A percentile compares a stretch with the other conserved stretches of the same genome.
These are phyloP conservation scores for Scrobipalpa atriplicella DNA, from an alignment of 2,888 invertebrate species.

Conservation along the genomic window DNA sequence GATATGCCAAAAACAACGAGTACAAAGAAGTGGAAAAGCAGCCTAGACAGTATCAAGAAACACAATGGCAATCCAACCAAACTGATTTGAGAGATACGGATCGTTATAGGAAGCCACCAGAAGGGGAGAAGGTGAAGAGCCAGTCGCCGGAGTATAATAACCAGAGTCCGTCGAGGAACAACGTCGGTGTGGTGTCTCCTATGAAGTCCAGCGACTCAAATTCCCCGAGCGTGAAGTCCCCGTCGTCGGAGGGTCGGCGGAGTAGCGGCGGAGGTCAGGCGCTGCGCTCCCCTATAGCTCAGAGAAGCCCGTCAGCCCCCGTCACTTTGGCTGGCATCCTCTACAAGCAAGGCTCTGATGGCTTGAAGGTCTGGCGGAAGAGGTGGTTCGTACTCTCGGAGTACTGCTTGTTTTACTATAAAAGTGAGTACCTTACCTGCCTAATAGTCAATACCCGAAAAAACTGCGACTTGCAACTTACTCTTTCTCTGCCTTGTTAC, in stretches of 20 bases:
- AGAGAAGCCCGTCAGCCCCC: conserved; percentile 91
- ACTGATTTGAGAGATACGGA: conserved; percentile 66
- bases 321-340: conserved; percentile 95
- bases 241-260: conserved; percentile 75
- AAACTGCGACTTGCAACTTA: too few relatives aligned
- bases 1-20: conserved; percentile 69
- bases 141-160: conserved; percentile 66
- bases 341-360: conserved; percentile 96
- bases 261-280: conserved; percentile 84
- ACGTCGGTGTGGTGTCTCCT: conserved; percentile 60
- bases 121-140: conserved; percentile 61
- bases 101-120: conserved; percentile 58
- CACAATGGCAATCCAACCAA: conserved; percentile 70
- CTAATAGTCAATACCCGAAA: too few relatives aligned
- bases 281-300: conserved; percentile 91
- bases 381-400: conserved; percentile 97
- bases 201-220: conserved; percentile 78
- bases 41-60: conserved; percentile 64
- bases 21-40: conserved; percentile 69
- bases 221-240: conserved; percentile 75
- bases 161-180: conserved; percentile 61
- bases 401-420: conserved; percentile 97
- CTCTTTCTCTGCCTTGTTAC: neutral
- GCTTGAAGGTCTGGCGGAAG: conserved; percentile 96
- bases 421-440: conserved; percentile 91